Evolutionary conservation across 1,140 invertebrate species (phyloP).

Genomic region (Caerostris extrusa): DNA sequence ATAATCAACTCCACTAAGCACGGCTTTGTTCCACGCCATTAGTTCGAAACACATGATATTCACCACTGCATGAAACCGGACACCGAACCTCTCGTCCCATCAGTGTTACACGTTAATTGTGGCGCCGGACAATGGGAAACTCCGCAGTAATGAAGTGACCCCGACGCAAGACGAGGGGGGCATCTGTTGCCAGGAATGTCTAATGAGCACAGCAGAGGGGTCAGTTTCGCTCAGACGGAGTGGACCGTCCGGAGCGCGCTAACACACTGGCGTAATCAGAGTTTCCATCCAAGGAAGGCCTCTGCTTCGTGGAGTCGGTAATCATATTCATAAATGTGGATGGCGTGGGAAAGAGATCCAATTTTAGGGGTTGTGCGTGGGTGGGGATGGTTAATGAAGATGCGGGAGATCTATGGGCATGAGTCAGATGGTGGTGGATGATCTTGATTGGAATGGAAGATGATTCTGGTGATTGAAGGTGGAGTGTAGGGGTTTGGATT

Average conservation of each 20-base stretch:
- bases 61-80: background rate
- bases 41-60: background rate
- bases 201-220: constrained; percentile 23
- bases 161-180: background rate
- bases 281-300: background rate
- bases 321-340: constrained; percentile 56
- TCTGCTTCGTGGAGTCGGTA: constrained; percentile 11
- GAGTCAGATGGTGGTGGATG: background rate
- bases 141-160: constrained; percentile 48
- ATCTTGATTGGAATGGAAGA: background rate
- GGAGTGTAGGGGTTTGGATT: background rate
- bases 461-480: background rate
- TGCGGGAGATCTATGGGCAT: background rate
- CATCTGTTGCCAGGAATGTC: constrained; percentile 47
- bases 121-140: background rate
- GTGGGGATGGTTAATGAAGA: background rate
- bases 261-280: constrained; percentile 4
- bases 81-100: background rate
- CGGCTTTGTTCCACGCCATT: background rate
- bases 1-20: background rate
- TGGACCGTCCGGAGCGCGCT: background rate
- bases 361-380: background rate
- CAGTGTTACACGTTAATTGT: constrained; percentile 51
- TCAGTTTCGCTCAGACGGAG: background rate
- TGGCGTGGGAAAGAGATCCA: background rate